These are phyloP conservation scores for Eulemur macaco DNA, from an alignment of 2,113 vertebrate species.

Conservation along the genomic window DNA sequence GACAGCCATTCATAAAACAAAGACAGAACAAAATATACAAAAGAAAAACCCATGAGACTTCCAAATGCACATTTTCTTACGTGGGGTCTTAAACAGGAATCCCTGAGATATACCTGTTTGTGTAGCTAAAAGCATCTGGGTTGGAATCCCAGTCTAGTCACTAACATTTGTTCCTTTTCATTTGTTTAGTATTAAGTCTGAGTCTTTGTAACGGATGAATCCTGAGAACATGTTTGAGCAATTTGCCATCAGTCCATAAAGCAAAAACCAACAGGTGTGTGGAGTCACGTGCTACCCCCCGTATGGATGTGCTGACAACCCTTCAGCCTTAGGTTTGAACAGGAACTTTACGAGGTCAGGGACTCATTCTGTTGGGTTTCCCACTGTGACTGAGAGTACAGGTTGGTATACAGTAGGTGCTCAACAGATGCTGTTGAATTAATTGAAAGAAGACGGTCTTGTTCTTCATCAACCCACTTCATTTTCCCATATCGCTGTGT, in stretches of 20 bases:
- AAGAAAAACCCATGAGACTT: not conserved
- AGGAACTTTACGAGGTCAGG: not conserved
- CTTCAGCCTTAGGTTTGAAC: too few species aligned
- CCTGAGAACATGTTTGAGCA: not conserved
- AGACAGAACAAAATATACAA: not conserved
- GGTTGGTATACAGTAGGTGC: not conserved
- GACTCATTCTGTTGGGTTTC: not conserved
- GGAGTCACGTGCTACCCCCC: fast-evolving
- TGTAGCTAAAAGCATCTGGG: not conserved
- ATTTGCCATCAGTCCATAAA: not conserved
- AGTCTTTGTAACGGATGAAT: not conserved
- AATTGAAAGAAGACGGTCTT: not conserved
- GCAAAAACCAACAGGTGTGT: fast-evolving
- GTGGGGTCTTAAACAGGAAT: not conserved
- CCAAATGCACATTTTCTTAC: not conserved
- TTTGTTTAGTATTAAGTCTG: not conserved
- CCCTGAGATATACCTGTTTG: not conserved
- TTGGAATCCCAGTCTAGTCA: not conserved
- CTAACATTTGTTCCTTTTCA: not conserved
- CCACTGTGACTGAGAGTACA: not conserved
- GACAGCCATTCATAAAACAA: not conserved
- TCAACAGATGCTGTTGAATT: not conserved
- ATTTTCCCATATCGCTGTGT: not conserved
- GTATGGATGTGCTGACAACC: too few species aligned
- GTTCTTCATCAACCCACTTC: too few species aligned